A percentile compares a stretch with the other conserved stretches of the same genome.
These are phyloP conservation scores for Leptosomus discolor DNA, from an alignment of 2,113 vertebrate species.

Conservation along the genomic window DNA sequence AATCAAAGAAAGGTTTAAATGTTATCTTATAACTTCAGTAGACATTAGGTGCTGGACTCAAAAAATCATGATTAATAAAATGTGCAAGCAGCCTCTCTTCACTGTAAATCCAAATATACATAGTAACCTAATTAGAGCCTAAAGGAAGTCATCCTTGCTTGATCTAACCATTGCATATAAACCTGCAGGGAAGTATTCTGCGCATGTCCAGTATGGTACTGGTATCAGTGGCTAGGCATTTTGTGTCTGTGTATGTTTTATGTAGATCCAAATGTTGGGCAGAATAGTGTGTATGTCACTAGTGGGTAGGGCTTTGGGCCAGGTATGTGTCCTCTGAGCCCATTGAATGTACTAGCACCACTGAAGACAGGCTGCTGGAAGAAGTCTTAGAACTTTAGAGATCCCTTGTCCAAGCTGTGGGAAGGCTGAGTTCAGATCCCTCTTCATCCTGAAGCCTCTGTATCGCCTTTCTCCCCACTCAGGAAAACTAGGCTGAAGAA, in stretches of 20 bases:
- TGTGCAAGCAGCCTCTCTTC: neutral
- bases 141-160: neutral
- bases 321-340: neutral
- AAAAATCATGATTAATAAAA: neutral
- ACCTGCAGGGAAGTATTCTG: neutral
- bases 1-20: neutral
- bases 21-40: neutral
- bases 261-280: neutral
- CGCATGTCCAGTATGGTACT: neutral
- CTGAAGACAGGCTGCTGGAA: neutral
- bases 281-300: neutral
- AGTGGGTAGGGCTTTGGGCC: neutral
- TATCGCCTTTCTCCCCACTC: neutral
- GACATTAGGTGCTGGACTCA: neutral
- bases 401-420: neutral
- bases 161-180: neutral
- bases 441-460: neutral
- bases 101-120: neutral
- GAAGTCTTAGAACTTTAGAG: neutral
- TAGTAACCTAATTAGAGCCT: neutral
- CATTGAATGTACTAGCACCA: fast-evolving
- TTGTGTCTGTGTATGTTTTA: neutral
- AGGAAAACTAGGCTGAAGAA: neutral
- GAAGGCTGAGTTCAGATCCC: neutral
- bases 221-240: neutral